These are phyloP conservation scores for Rhabditoides inermis DNA, from an alignment of 2,888 invertebrate species.

Conservation along the genomic window DNA sequence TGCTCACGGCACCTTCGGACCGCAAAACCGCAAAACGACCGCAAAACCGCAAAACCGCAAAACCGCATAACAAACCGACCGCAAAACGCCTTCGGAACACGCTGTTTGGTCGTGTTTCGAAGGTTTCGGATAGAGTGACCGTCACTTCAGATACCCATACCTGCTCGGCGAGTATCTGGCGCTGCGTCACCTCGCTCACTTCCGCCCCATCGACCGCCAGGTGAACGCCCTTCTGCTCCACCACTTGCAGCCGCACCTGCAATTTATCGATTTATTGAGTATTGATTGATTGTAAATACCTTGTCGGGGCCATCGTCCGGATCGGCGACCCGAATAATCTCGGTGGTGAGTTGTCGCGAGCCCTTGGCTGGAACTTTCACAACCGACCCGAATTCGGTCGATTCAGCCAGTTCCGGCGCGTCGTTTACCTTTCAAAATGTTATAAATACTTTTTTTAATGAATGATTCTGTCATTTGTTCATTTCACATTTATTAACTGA, in stretches of 20 bases:
- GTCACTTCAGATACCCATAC: slow-evolving; percentile 7
- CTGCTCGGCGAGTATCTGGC: slow-evolving; percentile 33
- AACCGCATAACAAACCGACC: too few relatives aligned
- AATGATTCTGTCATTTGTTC: too few relatives aligned
- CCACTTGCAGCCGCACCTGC: slow-evolving; percentile 49
- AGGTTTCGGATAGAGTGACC: too few relatives aligned
- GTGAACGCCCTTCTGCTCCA: slow-evolving; percentile 48
- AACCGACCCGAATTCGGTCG: slow-evolving; percentile 19
- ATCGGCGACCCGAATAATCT: slow-evolving; percentile 21
- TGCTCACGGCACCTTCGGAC: too few relatives aligned
- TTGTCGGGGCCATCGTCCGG: slow-evolving; percentile 28
- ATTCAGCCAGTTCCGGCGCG: slow-evolving; percentile 50
- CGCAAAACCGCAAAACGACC: too few relatives aligned
- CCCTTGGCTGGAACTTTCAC: slow-evolving; percentile 35
- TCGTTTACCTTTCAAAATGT: too few relatives aligned
- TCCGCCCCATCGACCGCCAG: slow-evolving; percentile 32
- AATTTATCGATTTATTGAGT: too few relatives aligned
- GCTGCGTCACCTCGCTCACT: slow-evolving; percentile 34
- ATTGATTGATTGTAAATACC: slow-evolving; percentile 6
- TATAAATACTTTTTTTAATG: too few relatives aligned
- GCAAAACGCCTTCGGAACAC: too few relatives aligned
- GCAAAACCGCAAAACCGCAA: too few relatives aligned
- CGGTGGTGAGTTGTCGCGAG: slow-evolving; percentile 22
- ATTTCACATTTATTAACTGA: too few relatives aligned
- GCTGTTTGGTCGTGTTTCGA: too few relatives aligned